phyloP scores from a whole-genome alignment of 2,888 invertebrate species.

The Parnassius orleans region DNA sequence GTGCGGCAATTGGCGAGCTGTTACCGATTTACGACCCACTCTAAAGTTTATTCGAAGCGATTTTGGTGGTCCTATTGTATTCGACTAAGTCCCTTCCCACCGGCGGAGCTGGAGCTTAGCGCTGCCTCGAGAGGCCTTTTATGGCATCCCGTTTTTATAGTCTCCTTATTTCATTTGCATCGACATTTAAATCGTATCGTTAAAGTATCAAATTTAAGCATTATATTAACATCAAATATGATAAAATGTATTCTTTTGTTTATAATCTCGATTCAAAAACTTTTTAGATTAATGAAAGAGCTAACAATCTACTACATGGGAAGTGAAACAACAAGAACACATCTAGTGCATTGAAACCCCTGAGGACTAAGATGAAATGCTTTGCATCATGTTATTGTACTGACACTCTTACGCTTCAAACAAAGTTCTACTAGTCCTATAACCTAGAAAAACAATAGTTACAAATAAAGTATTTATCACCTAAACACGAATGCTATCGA shows the following conservation, averaged over 20 bases:
- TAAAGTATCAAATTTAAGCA: conserved; percentile 37
- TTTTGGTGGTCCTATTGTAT: conserved; percentile 79
- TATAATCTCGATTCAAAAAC: no score
- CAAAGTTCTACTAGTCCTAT: no score
- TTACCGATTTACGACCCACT: conserved; percentile 76
- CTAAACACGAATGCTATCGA: no score
- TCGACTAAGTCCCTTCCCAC: conserved; percentile 54
- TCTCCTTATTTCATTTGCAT: conserved; percentile 66
- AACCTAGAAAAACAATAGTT: no score
- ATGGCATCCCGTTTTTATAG: conserved; percentile 61
- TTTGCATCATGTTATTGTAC: no score
- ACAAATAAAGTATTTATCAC: no score
- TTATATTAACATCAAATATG: conserved; percentile 21
- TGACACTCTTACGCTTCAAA: no score
- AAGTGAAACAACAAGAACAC: no score
- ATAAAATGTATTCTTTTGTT: background rate
- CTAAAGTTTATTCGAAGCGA: conserved; percentile 71
- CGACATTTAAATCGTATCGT: conserved; percentile 56
- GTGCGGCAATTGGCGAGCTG: conserved; percentile 76
- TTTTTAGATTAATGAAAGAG: no score
- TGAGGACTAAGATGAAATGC: no score
- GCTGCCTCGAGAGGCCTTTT: conserved; percentile 59
- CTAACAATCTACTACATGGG: no score
- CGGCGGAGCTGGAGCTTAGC: conserved; percentile 51
- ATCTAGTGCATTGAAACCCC: no score